Conservation (phyloP, 53 echinoderm and acorn worm species). For the Actinopyga echinites region DNA sequence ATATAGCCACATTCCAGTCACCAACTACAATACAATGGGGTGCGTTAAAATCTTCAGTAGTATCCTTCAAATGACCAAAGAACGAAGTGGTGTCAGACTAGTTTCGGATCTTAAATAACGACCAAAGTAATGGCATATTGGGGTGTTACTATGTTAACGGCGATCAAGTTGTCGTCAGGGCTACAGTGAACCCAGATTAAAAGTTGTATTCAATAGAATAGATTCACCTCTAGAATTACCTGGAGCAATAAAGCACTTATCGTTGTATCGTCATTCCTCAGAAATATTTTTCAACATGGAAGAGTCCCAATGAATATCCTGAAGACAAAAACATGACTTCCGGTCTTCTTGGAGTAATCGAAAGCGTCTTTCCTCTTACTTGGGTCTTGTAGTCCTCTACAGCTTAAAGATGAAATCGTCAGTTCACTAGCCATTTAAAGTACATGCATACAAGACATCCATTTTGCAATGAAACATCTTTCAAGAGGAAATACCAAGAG, state of each 20-base stretch:
- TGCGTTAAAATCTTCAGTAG: too few species aligned
- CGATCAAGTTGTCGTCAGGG: too few species aligned
- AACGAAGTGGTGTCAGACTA: too few species aligned
- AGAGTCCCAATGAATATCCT: not conserved
- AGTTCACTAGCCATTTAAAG: not conserved
- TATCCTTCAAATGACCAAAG: too few species aligned
- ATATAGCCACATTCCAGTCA: too few species aligned
- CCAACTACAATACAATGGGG: too few species aligned
- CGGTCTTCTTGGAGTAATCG: not conserved
- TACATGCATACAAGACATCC: too few species aligned
- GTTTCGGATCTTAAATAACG: too few species aligned
- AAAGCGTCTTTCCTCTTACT: constrained; percentile 15
- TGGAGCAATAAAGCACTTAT: not conserved
- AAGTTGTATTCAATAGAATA: not conserved
- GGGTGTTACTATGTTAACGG: too few species aligned
- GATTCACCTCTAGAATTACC: not conserved
- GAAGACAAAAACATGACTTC: not conserved
- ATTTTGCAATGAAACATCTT: too few species aligned
- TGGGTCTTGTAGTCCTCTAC: constrained; percentile 12
- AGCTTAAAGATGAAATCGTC: constrained; percentile 9
- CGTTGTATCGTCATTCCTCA: not conserved
- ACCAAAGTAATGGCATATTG: too few species aligned
- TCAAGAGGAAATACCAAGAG: not conserved
- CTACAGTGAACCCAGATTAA: too few species aligned
- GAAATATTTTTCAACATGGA: not conserved